A percentile compares a stretch with the other conserved stretches of the same genome.
Conservation (phyloP, 2,113 vertebrate species). For the Addax nasomaculatus region DNA sequence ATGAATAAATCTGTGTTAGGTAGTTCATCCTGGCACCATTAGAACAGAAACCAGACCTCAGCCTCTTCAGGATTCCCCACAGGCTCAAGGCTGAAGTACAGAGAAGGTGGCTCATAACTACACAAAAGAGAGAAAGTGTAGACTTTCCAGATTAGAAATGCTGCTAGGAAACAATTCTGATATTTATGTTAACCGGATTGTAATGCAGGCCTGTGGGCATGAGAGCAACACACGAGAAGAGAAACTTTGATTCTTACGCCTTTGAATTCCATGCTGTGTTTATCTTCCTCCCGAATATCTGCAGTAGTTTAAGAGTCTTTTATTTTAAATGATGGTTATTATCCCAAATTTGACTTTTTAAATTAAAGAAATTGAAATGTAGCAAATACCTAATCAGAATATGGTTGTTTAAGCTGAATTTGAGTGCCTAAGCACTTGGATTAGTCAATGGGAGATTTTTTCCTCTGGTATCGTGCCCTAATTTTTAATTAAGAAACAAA, state of each 20-base stretch:
- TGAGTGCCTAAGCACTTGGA: constrained; percentile 18
- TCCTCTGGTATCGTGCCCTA: neutral
- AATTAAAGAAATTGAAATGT: constrained; percentile 54
- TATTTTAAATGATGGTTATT: constrained; percentile 55
- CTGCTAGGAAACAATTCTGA: neutral
- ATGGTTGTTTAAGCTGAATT: constrained; percentile 43
- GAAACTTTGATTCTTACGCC: neutral
- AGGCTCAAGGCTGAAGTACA: neutral
- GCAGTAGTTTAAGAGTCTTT: neutral
- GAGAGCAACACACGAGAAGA: neutral
- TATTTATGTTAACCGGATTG: neutral
- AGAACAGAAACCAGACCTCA: neutral
- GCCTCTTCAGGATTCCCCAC: neutral
- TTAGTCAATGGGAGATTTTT: constrained; percentile 19
- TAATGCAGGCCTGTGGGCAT: fast-evolving
- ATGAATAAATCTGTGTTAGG: neutral
- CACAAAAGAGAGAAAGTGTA: neutral
- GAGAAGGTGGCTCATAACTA: neutral
- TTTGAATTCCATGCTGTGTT: neutral
- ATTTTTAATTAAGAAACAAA: constrained; percentile 66
- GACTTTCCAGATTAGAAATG: neutral
- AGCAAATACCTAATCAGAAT: constrained; percentile 52
- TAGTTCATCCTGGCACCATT: neutral
- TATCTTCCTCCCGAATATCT: neutral
- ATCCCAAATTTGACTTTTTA: constrained; percentile 53